phyloP scores from a whole-genome alignment of 2,113 vertebrate genomes.

The Sylvia atricapilla region DNA sequence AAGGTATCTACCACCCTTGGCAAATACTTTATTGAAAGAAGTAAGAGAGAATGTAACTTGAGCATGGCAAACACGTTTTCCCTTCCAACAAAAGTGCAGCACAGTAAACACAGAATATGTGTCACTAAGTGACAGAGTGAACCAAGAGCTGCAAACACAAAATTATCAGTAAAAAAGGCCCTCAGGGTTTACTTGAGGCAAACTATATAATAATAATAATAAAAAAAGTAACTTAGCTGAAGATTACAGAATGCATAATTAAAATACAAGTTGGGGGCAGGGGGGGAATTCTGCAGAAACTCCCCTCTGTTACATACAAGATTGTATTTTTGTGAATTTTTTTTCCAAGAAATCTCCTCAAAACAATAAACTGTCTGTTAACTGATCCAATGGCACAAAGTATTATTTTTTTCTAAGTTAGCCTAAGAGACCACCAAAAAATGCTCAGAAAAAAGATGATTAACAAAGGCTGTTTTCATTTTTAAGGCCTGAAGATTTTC shows the following conservation, averaged over 20 bases:
- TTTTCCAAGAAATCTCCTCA: not conserved
- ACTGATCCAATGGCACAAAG: not conserved
- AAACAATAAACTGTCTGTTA: not conserved
- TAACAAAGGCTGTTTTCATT: conserved; percentile 53
- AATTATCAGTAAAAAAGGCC: not conserved
- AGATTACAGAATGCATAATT: not conserved
- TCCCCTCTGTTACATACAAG: not conserved
- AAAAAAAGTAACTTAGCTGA: not conserved
- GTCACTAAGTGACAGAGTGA: not conserved
- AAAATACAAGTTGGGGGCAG: not conserved
- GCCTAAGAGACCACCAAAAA: not conserved
- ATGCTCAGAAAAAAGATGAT: not conserved
- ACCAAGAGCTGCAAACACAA: not conserved
- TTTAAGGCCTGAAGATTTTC: not conserved
- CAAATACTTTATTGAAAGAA: not conserved
- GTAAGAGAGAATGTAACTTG: not conserved
- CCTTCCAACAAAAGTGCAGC: not conserved
- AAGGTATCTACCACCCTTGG: not conserved
- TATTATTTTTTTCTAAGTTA: not conserved
- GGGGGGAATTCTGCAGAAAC: not conserved
- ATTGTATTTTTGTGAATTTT: not conserved
- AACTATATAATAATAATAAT: not conserved
- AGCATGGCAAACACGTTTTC: not conserved
- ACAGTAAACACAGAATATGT: not conserved
- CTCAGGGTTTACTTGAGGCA: not conserved